Evolutionary conservation across 2,888 invertebrate genomes (phyloP).

Genomic region (Lamellibrachia satsuma): DNA sequence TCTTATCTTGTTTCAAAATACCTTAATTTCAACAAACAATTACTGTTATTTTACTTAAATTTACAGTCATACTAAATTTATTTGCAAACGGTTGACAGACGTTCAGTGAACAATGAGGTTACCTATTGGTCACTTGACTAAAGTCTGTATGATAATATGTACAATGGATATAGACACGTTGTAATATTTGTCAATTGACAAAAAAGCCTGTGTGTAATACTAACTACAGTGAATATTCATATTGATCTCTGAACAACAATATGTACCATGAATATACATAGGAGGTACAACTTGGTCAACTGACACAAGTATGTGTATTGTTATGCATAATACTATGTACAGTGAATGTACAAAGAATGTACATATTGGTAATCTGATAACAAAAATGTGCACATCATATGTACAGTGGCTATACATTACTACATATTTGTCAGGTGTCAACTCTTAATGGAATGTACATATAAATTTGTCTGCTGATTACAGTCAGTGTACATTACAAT

Average conservation of each 20-base stretch:
- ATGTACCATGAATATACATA: too few species aligned
- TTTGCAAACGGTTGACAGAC: not conserved
- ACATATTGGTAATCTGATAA: not conserved
- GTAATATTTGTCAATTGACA: too few species aligned
- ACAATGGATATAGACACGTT: too few species aligned
- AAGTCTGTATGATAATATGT: too few species aligned
- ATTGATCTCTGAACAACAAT: too few species aligned
- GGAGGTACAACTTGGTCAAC: too few species aligned
- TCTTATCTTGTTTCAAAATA: too few species aligned
- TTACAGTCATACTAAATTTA: not conserved
- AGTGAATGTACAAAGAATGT: not conserved
- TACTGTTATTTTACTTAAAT: not conserved
- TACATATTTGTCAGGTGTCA: not conserved
- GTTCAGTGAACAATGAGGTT: not conserved
- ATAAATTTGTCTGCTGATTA: not conserved
- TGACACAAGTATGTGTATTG: too few species aligned
- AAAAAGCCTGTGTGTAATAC: too few species aligned
- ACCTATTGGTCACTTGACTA: not conserved
- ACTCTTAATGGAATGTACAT: not conserved
- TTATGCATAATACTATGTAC: too few species aligned
- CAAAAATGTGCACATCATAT: not conserved
- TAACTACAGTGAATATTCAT: too few species aligned
- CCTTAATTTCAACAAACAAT: too few species aligned
- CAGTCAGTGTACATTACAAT: not conserved
- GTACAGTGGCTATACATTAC: not conserved